These are phyloP conservation scores for Autographa pulchrina DNA, from an alignment of 2,888 invertebrate genomes.

Conservation along the genomic window DNA sequence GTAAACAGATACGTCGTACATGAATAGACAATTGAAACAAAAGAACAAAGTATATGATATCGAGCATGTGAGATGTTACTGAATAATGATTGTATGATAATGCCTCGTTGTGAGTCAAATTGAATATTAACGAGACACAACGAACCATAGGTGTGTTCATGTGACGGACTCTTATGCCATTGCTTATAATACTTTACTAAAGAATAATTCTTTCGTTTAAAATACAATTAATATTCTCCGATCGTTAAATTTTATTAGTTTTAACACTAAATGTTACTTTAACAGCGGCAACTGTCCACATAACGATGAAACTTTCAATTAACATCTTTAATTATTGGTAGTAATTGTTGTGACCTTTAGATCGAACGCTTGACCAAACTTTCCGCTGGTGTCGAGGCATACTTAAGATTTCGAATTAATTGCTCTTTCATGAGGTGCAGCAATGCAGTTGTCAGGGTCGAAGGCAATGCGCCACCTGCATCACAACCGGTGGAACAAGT, in stretches of 20 bases:
- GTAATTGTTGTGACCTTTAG: conserved; percentile 63
- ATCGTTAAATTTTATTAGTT: background rate
- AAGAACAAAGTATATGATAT: conserved; percentile 72
- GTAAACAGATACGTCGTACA: conserved; percentile 45
- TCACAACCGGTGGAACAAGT: conserved; percentile 77
- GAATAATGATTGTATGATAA: conserved; percentile 81
- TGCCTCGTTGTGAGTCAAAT: conserved; percentile 76
- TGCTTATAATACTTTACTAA: conserved; percentile 49
- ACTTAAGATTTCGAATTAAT: conserved; percentile 62
- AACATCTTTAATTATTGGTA: conserved; percentile 45
- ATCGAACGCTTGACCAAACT: conserved; percentile 58
- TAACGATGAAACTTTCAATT: conserved; percentile 50
- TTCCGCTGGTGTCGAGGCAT: conserved; percentile 55
- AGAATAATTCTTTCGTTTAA: conserved; percentile 54
- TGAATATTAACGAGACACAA: conserved; percentile 76
- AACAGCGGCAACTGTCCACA: conserved; percentile 19
- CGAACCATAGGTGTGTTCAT: conserved; percentile 57
- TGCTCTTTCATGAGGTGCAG: conserved; percentile 58
- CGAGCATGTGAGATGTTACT: conserved; percentile 77
- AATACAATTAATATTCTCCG: background rate
- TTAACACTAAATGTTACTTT: background rate
- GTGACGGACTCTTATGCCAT: conserved; percentile 47
- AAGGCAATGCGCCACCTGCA: conserved; percentile 75
- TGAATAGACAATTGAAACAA: conserved; percentile 73
- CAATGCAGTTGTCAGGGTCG: conserved; percentile 76